Evolutionary conservation across 2,797 vertebrate species (phyloP), one percentile per base, ranked within the genome.

Genomic region (Sebastolobus alascanus): DNA sequence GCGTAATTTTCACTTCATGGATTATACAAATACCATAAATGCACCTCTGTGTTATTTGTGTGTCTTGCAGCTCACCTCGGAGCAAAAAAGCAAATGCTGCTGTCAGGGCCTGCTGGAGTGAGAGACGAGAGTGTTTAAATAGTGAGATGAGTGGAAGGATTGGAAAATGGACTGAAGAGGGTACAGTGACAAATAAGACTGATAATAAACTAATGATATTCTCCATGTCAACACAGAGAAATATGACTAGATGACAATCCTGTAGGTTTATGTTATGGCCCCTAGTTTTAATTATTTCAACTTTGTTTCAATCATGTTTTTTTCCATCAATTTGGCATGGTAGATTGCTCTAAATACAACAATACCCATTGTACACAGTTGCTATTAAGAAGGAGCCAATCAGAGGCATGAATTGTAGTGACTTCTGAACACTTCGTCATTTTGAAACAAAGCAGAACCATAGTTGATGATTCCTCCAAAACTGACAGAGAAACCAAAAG

Each of bases 21-120:
- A 95, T 94, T 94, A 94, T 92, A 94, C 93, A 95, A 95, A 95
- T 94, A 94, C 86, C 85, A 87, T 94, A 93, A 94, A 95, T 94
- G 90, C 80, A 68, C 87, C 87, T 92, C 84, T 84, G 52, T 95
- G 92, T 94, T 95, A 91, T 95, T 95, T 95, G 90, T 94, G 86
- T 92, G 81, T 94, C 82, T 92, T 93, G 92, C 77, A 80, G 85
- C 79, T 83, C 84, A 84, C 83, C 84, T 84, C 80, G 25, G 66
- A 84, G 88, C 63, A 69, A 80, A 82, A 86, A 85, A 75, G 85
- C 79, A 77, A 88, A 85, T 86, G 79, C 84, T 80, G 80, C 79
- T 87, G 87, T 88, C 87, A 87, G 46, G 27, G 66, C 67, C 63
- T 31, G 54, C 76, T 33, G 68, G 61, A 86, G 72, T 79, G 82